phyloP scores from a whole-genome alignment of 2,113 vertebrate species.

The Nycticorax nycticorax region DNA sequence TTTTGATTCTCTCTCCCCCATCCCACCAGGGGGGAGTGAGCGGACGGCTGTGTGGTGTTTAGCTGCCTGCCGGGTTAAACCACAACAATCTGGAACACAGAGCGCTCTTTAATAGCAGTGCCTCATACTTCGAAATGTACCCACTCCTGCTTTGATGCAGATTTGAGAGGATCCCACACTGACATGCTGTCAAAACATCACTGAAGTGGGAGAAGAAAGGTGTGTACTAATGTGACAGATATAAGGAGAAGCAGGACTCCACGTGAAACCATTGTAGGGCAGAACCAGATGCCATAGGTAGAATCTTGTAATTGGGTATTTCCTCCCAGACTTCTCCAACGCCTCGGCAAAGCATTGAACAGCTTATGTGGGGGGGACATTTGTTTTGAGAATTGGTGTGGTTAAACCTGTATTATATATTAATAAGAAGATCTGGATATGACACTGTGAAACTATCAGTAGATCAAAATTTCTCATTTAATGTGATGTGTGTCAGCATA shows the following conservation, averaged over 20 bases:
- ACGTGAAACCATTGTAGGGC: background rate
- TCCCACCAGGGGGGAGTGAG: background rate
- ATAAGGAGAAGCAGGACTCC: background rate
- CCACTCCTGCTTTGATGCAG: background rate
- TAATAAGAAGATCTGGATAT: background rate
- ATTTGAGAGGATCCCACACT: background rate
- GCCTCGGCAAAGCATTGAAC: background rate
- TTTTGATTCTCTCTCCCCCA: background rate
- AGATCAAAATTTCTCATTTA: background rate
- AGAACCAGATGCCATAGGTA: background rate
- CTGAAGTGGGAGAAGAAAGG: background rate
- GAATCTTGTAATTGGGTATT: fast-evolving
- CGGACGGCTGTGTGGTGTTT: background rate
- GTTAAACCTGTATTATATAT: background rate
- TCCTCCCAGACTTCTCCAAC: background rate
- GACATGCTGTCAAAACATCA: background rate
- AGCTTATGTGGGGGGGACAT: fast-evolving
- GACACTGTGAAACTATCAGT: background rate
- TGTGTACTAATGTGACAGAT: background rate
- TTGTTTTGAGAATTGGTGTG: background rate
- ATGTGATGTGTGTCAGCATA: fast-evolving
- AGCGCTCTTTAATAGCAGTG: background rate
- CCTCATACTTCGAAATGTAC: background rate
- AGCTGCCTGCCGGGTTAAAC: background rate
- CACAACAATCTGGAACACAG: background rate